Conservation (phyloP, 2,888 invertebrate genomes). For the Dolichopus griseipennis region DNA sequence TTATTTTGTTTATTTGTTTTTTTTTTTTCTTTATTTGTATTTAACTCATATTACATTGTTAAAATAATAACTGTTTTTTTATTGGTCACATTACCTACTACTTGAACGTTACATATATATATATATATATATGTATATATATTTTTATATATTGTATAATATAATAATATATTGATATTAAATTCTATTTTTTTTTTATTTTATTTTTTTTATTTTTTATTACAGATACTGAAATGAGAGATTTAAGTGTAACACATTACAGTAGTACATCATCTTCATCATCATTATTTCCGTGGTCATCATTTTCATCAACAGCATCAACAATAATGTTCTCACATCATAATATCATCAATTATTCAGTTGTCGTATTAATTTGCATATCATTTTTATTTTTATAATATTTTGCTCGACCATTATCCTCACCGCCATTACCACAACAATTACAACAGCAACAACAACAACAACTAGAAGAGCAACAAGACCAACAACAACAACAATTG, state of each 20-base stretch:
- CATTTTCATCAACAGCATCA: conserved; percentile 14
- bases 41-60: no score
- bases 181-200: no score
- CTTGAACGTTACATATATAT: no score
- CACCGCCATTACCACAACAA: not conserved
- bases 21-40: no score
- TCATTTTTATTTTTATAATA: conserved; percentile 8
- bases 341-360: not conserved
- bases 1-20: no score
- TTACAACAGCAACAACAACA: not conserved
- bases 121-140: no score
- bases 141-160: no score
- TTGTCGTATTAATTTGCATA: not conserved
- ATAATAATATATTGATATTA: no score
- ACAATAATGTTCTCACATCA: conserved; percentile 12
- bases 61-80: no score
- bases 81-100: no score
- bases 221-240: conserved; percentile 22
- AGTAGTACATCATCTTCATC: conserved; percentile 17
- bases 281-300: conserved; percentile 10
- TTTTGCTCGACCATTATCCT: not conserved
- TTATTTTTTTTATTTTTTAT: conserved; percentile 7
- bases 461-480: not conserved
- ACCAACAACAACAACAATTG: not conserved
- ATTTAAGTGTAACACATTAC: conserved; percentile 23